phyloP scores from a whole-genome alignment of 2,888 invertebrate genomes.

The Agrotis segetum region DNA sequence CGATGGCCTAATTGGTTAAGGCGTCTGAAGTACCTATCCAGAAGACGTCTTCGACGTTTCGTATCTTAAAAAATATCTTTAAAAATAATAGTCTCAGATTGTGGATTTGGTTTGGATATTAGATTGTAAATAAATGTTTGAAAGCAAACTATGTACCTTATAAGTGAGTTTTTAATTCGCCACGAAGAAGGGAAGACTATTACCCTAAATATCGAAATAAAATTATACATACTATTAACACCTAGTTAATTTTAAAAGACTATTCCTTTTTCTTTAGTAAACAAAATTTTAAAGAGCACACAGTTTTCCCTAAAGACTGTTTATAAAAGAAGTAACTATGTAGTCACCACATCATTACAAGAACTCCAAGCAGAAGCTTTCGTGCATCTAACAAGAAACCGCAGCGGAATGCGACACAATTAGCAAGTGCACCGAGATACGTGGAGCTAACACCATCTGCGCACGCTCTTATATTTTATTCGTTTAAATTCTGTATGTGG shows the following conservation, averaged over 20 bases:
- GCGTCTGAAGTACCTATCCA: no score
- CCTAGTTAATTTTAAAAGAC: background rate
- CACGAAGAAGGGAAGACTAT: no score
- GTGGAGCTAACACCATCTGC: conserved; percentile 15
- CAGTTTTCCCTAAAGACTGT: background rate
- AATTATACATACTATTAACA: no score
- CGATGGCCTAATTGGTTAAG: no score
- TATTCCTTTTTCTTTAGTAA: background rate
- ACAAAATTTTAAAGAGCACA: background rate
- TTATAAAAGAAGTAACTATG: background rate
- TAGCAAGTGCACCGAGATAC: conserved; percentile 33
- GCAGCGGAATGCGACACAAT: conserved; percentile 29
- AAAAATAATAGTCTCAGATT: background rate
- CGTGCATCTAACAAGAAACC: conserved; percentile 25
- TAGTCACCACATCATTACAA: conserved; percentile 39
- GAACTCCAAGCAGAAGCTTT: background rate
- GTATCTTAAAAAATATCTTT: no score
- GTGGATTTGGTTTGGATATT: no score
- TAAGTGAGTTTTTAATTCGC: no score
- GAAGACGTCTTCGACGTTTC: no score
- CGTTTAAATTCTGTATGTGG: background rate
- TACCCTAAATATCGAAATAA: no score
- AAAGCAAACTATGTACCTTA: no score
- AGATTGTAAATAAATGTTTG: no score
- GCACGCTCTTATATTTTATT: conserved; percentile 8